A percentile compares a stretch with the other conserved stretches of the same genome.
Evolutionary conservation across 2,797 vertebrate species (phyloP).

Genomic region (Scolopax bukidnonensis): DNA sequence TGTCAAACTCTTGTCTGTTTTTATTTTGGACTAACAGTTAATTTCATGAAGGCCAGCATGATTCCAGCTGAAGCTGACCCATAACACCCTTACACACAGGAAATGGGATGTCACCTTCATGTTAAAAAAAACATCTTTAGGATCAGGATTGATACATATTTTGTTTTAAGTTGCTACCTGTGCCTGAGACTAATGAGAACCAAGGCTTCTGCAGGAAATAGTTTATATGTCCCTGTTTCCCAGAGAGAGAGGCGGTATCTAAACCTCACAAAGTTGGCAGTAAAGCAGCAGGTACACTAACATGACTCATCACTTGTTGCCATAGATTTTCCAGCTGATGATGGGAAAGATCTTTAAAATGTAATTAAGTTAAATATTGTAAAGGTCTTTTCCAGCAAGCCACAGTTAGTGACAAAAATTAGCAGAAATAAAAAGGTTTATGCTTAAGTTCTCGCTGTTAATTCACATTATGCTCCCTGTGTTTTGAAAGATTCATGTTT

Average conservation of each 20-base stretch:
- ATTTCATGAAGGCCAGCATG: not conserved
- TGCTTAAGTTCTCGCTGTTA: not conserved
- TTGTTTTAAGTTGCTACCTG: not conserved
- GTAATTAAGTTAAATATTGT: conserved; percentile 57
- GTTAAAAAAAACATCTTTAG: not conserved
- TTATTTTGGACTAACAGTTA: not conserved
- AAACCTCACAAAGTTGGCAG: not conserved
- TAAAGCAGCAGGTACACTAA: not conserved
- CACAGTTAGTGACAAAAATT: not conserved
- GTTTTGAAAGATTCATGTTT: not conserved
- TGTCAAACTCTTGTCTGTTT: not conserved
- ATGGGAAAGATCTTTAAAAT: conserved; percentile 37
- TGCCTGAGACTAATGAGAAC: not conserved
- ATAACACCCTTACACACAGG: not conserved
- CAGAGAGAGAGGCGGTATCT: not conserved
- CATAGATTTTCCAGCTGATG: conserved; percentile 41
- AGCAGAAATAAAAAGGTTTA: conserved; percentile 9
- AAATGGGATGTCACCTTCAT: fast-evolving
- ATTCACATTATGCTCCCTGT: not conserved
- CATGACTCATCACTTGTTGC: not conserved
- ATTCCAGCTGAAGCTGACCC: not conserved
- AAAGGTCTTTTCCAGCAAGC: conserved; percentile 50
- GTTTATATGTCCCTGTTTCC: not conserved
- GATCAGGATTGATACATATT: not conserved
- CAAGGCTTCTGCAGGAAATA: not conserved